Evolutionary conservation across 2,888 invertebrate genomes (phyloP), one percentile per base, ranked within the genome.

Genomic region (Caradrina clavipalpis): DNA sequence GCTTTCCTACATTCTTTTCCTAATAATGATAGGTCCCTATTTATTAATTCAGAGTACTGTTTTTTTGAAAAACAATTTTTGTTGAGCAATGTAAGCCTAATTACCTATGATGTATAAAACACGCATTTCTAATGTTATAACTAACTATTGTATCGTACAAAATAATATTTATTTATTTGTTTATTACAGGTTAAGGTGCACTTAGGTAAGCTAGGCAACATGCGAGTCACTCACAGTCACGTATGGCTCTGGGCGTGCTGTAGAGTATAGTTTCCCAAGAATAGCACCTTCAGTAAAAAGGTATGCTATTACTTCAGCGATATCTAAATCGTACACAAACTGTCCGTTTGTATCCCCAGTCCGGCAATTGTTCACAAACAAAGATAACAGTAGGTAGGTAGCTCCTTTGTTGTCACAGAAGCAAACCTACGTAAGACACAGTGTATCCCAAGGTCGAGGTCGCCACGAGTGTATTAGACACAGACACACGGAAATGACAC

Each of bases 391-490:
- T 13, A 35, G 11, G 2, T 13, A 35, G 11, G n/a, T 26, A 51
- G 15, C 47, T 51, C 31, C 54, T 71, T 70, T 68, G 47, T 73
- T 66, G 51, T 21, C 51, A 53, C 61, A 35, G 35, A 57, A 58
- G 51, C 26, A 63, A 64, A 55, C 4, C 15, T 54, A 31, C 6
- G n/a, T 50, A 17, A 11, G 13, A 54, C 19, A 47, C 53, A 39
- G 15, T 51, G 26, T 51, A n/a, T 55, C 7, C 4, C 5, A 42
- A 74, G 57, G 61, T 55, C 74, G 21, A 55, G 74, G 74, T 51
- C 53, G 50, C 56, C 4, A 15, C 15, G 7, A 53, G 56, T 22
- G 54, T 19, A 26, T 54, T 31, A 60, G 21, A 51, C 22, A 11
- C 49, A 65, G 19, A 55, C 54, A 47, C 35, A 45, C 60, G 31